Conservation (phyloP, 2,888 invertebrate species). For the Resseliella maxima region DNA sequence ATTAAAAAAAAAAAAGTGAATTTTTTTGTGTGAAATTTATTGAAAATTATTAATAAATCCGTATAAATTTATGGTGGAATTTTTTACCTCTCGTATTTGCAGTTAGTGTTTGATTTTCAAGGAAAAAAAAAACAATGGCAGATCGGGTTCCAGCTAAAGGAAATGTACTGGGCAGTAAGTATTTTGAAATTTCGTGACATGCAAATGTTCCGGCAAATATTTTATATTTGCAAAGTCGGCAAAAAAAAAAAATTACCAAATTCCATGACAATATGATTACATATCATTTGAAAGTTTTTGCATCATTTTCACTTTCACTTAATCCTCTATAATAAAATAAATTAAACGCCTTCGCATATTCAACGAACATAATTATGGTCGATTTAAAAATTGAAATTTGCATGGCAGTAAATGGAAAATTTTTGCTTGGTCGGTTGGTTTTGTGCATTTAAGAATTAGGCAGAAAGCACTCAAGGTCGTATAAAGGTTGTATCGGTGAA, state of each 20-base stretch:
- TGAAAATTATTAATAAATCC: background rate
- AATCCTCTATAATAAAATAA: background rate
- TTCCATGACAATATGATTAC: background rate
- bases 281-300: background rate
- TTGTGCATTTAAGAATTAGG: background rate
- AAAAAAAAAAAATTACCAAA: background rate
- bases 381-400: background rate
- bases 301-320: background rate
- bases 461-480: constrained; percentile 14
- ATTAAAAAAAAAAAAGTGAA: background rate
- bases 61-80: too few relatives aligned
- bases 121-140: constrained; percentile 59
- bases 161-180: constrained; percentile 73
- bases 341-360: background rate
- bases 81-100: too few relatives aligned
- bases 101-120: background rate
- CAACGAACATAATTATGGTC: background rate
- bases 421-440: background rate
- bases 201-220: background rate
- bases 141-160: constrained; percentile 71
- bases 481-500: constrained; percentile 26
- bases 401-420: constrained; percentile 3
- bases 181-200: constrained; percentile 4
- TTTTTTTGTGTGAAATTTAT: background rate
- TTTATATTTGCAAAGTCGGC: background rate